These are phyloP conservation scores for Scaptodrosophila latifasciaeformis DNA, from an alignment of 2,888 invertebrate species.

Conservation along the genomic window DNA sequence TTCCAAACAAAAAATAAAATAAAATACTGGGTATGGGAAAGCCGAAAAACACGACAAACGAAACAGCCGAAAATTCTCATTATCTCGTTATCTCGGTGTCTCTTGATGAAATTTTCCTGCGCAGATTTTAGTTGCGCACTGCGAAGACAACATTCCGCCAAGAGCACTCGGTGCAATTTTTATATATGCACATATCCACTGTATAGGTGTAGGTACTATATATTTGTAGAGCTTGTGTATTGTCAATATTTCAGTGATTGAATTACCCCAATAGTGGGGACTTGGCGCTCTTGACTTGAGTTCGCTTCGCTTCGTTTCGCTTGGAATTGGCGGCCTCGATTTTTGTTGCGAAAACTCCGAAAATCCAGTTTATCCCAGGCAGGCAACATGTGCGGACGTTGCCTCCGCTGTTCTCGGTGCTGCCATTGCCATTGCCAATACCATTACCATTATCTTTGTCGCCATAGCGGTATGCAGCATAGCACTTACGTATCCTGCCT, in stretches of 20 bases:
- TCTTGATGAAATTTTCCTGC: too few relatives aligned
- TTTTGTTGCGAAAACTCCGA: constrained; percentile 46
- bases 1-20: too few relatives aligned
- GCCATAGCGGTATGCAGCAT: constrained; percentile 20
- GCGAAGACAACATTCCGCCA: constrained; percentile 38
- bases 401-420: constrained; percentile 32
- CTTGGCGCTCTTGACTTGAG: not conserved
- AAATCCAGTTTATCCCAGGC: constrained; percentile 75
- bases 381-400: constrained; percentile 73
- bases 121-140: too few relatives aligned
- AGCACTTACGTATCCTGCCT: too few relatives aligned
- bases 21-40: too few relatives aligned
- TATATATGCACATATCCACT: constrained; percentile 3
- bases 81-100: too few relatives aligned
- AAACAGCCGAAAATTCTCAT: too few relatives aligned
- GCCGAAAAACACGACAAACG: too few relatives aligned
- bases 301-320: constrained; percentile 9
- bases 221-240: constrained; percentile 28
- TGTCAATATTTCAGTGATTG: constrained; percentile 47
- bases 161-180: constrained; percentile 17
- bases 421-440: constrained; percentile 27
- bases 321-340: constrained; percentile 22
- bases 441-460: constrained; percentile 21
- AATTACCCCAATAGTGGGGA: constrained; percentile 41
- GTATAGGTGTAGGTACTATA: constrained; percentile 22